phyloP scores from a whole-genome alignment of 1,140 invertebrate genomes.

The Samia ricini region DNA sequence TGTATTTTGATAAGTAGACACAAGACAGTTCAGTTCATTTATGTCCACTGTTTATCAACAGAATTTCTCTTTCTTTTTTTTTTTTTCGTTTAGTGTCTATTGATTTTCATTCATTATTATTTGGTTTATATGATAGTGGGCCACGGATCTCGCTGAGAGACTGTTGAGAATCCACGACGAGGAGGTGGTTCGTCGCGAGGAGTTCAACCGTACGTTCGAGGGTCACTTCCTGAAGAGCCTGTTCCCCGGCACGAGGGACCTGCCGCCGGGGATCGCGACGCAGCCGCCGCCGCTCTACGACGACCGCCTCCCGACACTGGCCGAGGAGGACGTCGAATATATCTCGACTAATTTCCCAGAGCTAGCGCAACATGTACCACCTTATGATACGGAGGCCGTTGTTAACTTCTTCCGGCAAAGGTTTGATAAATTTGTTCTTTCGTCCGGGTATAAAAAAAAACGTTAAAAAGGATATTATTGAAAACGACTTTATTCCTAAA shows the following conservation, averaged over 20 bases:
- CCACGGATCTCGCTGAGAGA: constrained; percentile 86
- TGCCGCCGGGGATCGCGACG: constrained; percentile 91
- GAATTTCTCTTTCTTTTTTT: no score
- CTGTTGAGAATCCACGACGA: constrained; percentile 86
- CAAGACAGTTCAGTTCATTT: no score
- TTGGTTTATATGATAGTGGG: no score
- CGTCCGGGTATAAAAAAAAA: no score
- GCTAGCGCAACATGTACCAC: constrained; percentile 69
- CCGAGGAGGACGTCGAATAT: constrained; percentile 58
- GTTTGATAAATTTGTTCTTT: constrained; percentile 36
- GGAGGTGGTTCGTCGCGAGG: constrained; percentile 83
- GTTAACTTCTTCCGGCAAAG: constrained; percentile 85
- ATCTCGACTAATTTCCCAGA: constrained; percentile 56
- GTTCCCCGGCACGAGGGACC: constrained; percentile 93
- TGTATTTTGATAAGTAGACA: no score
- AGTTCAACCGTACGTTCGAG: constrained; percentile 87
- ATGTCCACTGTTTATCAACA: no score
- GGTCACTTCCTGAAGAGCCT: constrained; percentile 92
- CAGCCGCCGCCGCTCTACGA: constrained; percentile 88
- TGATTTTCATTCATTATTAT: no score
- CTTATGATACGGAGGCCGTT: constrained; percentile 82
- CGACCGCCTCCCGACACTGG: constrained; percentile 83
- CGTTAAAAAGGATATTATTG: no score
- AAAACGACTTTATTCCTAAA: no score
- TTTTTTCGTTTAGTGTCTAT: no score